phyloP scores from a whole-genome alignment of 2,888 invertebrate species.

The Scaptomyza polygonia region DNA sequence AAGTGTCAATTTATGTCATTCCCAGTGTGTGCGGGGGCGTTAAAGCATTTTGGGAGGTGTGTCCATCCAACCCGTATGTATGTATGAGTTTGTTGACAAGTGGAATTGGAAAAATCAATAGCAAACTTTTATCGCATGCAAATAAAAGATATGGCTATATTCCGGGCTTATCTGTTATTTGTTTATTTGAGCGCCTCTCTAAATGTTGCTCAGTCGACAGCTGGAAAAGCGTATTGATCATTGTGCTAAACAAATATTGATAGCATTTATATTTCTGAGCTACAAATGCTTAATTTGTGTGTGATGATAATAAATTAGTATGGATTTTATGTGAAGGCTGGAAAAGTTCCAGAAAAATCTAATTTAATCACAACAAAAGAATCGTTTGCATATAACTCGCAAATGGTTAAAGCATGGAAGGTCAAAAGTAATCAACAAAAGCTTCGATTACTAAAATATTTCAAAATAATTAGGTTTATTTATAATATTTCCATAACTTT shows the following conservation, averaged over 20 bases:
- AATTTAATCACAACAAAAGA: neutral
- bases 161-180: slow-evolving; percentile 51
- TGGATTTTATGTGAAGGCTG: neutral
- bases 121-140: slow-evolving; percentile 60
- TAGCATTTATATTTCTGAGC: neutral
- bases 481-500: neutral
- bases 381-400: neutral
- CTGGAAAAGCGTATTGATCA: neutral
- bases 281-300: slow-evolving; percentile 3
- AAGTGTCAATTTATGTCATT: slow-evolving; percentile 31
- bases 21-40: slow-evolving; percentile 10
- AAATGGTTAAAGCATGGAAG: neutral
- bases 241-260: slow-evolving; percentile 24
- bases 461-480: neutral
- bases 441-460: neutral
- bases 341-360: slow-evolving; percentile 10
- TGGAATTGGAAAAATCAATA: slow-evolving; percentile 58
- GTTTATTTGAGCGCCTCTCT: slow-evolving; percentile 21
- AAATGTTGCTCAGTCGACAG: neutral
- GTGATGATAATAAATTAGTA: neutral
- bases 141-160: slow-evolving; percentile 53
- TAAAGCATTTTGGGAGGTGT: slow-evolving; percentile 20
- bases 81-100: slow-evolving; percentile 2
- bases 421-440: no score
- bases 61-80: slow-evolving; percentile 9